Base-by-base conservation (phyloP, 2,888 invertebrate species). In the Neoascia interrupta region DNA sequence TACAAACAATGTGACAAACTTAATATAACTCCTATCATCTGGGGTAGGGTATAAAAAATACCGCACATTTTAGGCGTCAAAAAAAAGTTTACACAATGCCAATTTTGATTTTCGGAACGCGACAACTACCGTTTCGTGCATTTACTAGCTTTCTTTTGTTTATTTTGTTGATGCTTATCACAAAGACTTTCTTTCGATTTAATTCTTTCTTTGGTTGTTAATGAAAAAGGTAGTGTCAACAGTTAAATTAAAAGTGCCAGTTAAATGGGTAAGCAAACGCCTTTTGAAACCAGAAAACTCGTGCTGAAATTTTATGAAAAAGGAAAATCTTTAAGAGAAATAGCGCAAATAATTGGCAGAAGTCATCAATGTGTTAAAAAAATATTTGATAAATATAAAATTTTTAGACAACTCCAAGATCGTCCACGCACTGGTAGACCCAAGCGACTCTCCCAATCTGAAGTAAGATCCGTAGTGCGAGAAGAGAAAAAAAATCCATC, bases 371-470 rank as follows among this genome's bases (percentile, higher is more conserved):
- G 41, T 41, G 15, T 41, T 6, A 41, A 41, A 41, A 16, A 6
- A 41, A 41, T 41, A 18, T 18, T 41, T 41, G 41, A 41, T 18
- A 41, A 41, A 19, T 5, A 41, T 10, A 16, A 16, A 41, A 6
- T 5, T 18, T 15, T 6, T 18, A 41, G 19, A 41, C 41, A 41
- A 41, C 3, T 41, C 19, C 2, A 41, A 41, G 19, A 41, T 41
- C 41, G 41, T 19, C 41, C 41, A 41, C 19, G 16, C 41, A 41
- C 41, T 41, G 18, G 18, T 4, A 41, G 41, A 41, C 41, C 41
- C 34, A 34, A 34, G 34, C 34, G 34, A 34, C 34, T 34, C 6
- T 5, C 26, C 26, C n/a, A 37, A 37, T 37, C 13, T 6, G 15
- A 37, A 37, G 15, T 37, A 37, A 37, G 37, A 11, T 37, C 37